Evolutionary conservation across 2,113 vertebrate genomes (phyloP).

Genomic region (Synchiropus splendidus): DNA sequence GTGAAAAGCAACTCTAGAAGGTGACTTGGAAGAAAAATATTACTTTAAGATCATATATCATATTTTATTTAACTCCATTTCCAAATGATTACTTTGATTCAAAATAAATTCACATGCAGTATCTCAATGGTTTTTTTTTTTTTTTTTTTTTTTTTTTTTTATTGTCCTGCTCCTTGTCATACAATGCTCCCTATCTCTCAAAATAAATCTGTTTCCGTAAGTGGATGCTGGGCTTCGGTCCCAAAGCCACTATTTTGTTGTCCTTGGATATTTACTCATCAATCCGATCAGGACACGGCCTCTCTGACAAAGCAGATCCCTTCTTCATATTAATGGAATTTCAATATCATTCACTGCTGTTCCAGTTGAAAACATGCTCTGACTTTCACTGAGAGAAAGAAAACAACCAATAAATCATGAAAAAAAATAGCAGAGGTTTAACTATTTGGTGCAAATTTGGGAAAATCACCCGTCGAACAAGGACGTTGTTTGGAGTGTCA

Average conservation of each 20-base stretch:
- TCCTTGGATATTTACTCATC: conserved; percentile 46
- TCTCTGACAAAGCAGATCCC: conserved; percentile 30
- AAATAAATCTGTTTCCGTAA: conserved; percentile 47
- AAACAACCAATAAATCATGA: conserved; percentile 6
- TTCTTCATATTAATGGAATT: conserved; percentile 46
- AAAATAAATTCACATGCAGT: too few relatives aligned
- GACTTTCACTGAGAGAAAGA: conserved; percentile 10
- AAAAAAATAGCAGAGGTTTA: conserved; percentile 1
- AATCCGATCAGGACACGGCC: conserved; percentile 38
- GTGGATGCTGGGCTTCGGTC: conserved; percentile 52
- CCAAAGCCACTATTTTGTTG: conserved; percentile 24
- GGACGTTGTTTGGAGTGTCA: too few relatives aligned
- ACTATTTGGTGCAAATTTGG: too few relatives aligned
- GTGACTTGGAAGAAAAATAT: too few relatives aligned
- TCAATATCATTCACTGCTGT: conserved; percentile 30
- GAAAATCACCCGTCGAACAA: too few relatives aligned
- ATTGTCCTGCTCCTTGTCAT: conserved; percentile 1
- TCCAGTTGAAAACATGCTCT: conserved; percentile 30
- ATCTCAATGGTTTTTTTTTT: too few relatives aligned
- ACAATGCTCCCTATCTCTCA: too few relatives aligned
- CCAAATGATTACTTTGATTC: too few relatives aligned
- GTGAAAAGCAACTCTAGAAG: too few relatives aligned
- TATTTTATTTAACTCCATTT: too few relatives aligned
- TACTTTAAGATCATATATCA: too few relatives aligned
- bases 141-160: background rate